Base-by-base conservation (phyloP, 2,797 vertebrate species). In the Argentina silus region DNA sequence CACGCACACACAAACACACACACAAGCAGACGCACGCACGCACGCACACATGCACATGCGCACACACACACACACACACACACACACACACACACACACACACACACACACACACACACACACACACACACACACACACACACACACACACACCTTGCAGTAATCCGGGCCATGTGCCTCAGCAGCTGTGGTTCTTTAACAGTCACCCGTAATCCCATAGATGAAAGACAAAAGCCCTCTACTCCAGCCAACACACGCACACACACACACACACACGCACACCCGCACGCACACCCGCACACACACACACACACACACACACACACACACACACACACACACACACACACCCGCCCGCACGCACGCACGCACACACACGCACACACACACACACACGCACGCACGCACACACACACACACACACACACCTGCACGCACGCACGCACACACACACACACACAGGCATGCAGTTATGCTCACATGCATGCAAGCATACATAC, bases 171-270 rank as follows among this genome's bases (percentile, higher is more conserved):
- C 87, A 87, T 88, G 89, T 87, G 90, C 86, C 78, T 79, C 76
- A 81, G 85, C 90, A 89, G 87, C 87, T 90, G 88, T 69, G 83
- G 81, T 73, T 75, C 83, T 90, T 85, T 86, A 88, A 79, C 80
- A 88, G 86, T 87, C 87, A 82, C 83, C 83, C 67, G 74, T 90
- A 92, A 93, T 92, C 90, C 87, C 74, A 57, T 87, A 91, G 83
- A 90, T 89, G 81, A 92, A 89, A 90, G 86, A 91, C 83, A 85
- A 90, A 87, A 91, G 83, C 79, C 84, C 83, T 83, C 80, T 76
- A 85, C 80, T 85, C 42, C 36, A n/a, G 44, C 78, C 15, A 15
- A 23, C 19, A 51, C 77, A 82, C 77, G 74, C 85, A 83, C 47
- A 48, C 21, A 57, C 53, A 47, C 42, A 10, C 17, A 42, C 45